A percentile compares a stretch with the other conserved stretches of the same genome.
Evolutionary conservation across 2,113 vertebrate genomes (phyloP).

Genomic region (Corythornis madagascariensis): DNA sequence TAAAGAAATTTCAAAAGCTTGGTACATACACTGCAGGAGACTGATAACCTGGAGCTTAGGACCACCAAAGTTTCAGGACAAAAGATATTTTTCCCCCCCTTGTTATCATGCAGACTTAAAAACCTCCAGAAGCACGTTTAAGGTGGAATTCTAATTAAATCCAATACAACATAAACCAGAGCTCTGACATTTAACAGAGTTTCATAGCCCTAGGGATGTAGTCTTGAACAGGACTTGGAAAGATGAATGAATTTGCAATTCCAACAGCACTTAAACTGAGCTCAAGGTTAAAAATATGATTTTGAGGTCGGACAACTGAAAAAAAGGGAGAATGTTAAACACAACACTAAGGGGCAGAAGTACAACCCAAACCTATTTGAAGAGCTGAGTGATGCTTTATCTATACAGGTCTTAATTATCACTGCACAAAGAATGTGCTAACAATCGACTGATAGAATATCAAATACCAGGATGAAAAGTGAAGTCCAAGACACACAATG

Average conservation of each 20-base stretch:
- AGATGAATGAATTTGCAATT: slow-evolving; percentile 54
- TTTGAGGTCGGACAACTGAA: not conserved
- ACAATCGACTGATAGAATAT: not conserved
- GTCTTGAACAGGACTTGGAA: slow-evolving; percentile 17
- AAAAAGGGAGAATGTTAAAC: slow-evolving; percentile 19
- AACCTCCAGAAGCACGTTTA: not conserved
- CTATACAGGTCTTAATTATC: not conserved
- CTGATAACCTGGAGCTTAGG: not conserved
- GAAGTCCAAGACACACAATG: not conserved
- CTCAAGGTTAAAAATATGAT: slow-evolving; percentile 28
- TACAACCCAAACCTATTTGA: not conserved
- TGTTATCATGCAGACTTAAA: not conserved
- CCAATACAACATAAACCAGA: slow-evolving; percentile 11
- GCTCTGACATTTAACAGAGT: slow-evolving; percentile 56
- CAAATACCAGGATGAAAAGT: not conserved
- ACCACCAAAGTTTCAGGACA: not conserved
- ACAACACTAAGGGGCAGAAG: not conserved
- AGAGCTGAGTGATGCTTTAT: not conserved
- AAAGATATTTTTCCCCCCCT: not conserved
- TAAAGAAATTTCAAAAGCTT: not conserved
- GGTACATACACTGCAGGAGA: not conserved
- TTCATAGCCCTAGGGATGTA: not conserved
- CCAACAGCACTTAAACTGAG: slow-evolving; percentile 23
- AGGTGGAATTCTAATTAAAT: slow-evolving; percentile 45
- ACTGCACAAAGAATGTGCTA: not conserved